Evolutionary conservation across 2,888 invertebrate species (phyloP).

Genomic region (Helicoverpa assulta): DNA sequence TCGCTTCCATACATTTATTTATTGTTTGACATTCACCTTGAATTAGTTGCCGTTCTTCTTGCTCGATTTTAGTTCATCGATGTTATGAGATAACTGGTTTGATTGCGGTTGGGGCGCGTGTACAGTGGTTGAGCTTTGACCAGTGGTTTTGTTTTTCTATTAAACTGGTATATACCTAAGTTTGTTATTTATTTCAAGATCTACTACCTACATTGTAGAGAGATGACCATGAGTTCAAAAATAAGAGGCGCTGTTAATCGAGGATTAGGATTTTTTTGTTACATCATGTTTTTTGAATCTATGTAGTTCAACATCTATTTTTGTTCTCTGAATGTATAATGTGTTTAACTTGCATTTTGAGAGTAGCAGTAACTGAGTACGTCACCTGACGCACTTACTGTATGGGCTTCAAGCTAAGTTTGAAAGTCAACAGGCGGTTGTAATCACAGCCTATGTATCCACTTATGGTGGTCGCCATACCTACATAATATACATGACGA

Average conservation of each 20-base stretch:
- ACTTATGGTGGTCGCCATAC: conserved; percentile 35
- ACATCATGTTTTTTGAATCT: too few species aligned
- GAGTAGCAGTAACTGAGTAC: too few species aligned
- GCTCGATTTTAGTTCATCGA: conserved; percentile 67
- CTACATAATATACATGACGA: conserved; percentile 39
- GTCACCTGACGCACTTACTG: too few species aligned
- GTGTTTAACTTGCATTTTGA: too few species aligned
- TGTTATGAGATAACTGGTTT: conserved; percentile 59
- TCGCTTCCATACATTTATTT: conserved; percentile 53
- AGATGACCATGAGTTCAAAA: too few species aligned
- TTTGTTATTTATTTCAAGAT: too few species aligned
- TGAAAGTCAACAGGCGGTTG: not conserved
- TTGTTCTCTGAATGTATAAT: too few species aligned
- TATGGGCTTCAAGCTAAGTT: not conserved
- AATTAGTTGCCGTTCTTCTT: conserved; percentile 64
- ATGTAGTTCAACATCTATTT: too few species aligned
- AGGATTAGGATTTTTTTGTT: too few species aligned
- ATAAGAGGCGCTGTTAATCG: too few species aligned
- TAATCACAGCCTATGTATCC: conserved; percentile 21
- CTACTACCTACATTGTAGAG: too few species aligned
- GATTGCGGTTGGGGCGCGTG: conserved; percentile 42
- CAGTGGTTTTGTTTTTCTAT: not conserved
- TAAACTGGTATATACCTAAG: too few species aligned
- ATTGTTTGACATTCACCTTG: conserved; percentile 74
- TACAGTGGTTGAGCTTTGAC: not conserved